phyloP scores from a whole-genome alignment of 2,888 invertebrate genomes.

The Cordilura impudica region DNA sequence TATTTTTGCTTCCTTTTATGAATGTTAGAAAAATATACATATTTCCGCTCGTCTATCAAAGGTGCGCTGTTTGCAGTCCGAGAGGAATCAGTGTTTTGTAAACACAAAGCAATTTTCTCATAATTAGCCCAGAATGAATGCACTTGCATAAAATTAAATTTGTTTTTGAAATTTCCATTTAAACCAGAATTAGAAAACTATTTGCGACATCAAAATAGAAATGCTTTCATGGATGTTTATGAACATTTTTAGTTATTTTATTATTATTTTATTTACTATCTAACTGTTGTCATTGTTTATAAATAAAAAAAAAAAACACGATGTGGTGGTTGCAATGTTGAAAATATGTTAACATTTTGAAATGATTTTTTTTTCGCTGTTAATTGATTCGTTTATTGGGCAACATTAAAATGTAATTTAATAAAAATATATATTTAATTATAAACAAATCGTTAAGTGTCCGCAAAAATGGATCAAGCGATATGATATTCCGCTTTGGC shows the following conservation, averaged over 20 bases:
- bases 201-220: neutral
- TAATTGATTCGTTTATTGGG: conserved; percentile 36
- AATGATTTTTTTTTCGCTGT: neutral
- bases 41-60: neutral
- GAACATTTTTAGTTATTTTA: neutral
- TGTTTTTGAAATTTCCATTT: conserved; percentile 24
- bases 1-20: too few relatives aligned
- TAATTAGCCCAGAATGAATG: conserved; percentile 31
- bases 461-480: too few relatives aligned
- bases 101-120: neutral
- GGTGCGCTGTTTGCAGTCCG: too few relatives aligned
- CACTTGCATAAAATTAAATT: conserved; percentile 13
- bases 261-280: conserved; percentile 18
- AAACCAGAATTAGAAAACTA: conserved; percentile 16
- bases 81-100: neutral
- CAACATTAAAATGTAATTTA: conserved; percentile 29
- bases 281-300: conserved; percentile 44
- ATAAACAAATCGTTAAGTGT: too few relatives aligned
- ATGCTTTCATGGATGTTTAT: conserved; percentile 10
- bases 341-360: conserved; percentile 1
- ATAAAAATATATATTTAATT: neutral
- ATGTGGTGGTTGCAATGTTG: conserved; percentile 17
- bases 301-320: neutral
- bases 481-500: too few relatives aligned
- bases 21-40: too few relatives aligned